Conservation (phyloP, 1,140 invertebrate species). For the Scaptomyza graminum region DNA sequence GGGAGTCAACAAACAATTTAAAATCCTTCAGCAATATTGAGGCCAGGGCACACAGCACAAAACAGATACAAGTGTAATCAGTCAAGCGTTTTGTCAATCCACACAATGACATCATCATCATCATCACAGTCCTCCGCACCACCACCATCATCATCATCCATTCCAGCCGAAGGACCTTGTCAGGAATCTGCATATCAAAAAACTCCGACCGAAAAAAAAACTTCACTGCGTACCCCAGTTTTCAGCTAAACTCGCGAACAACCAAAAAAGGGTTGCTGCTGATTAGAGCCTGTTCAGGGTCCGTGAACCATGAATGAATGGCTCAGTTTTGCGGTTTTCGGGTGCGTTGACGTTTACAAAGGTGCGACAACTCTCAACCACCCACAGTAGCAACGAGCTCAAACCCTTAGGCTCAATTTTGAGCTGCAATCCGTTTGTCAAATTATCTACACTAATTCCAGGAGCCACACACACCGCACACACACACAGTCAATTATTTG, state of each 20-base stretch:
- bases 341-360: conserved; percentile 66
- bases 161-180: conserved; percentile 30
- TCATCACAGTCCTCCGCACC: conserved; percentile 5
- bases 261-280: conserved; percentile 66
- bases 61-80: conserved; percentile 83
- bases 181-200: conserved; percentile 78
- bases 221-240: conserved; percentile 51
- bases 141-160: conserved; percentile 22
- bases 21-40: conserved; percentile 72
- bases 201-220: conserved; percentile 18
- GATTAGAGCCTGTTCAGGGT: conserved; percentile 64
- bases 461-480: conserved; percentile 19
- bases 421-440: conserved; percentile 47
- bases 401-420: conserved; percentile 11
- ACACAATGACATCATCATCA: conserved; percentile 68
- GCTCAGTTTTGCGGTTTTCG: conserved; percentile 53
- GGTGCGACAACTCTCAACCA: conserved; percentile 48
- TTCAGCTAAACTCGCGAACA: conserved; percentile 15
- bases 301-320: conserved; percentile 74
- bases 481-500: conserved; percentile 38
- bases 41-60: conserved; percentile 20
- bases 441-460: conserved; percentile 75
- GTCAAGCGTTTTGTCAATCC: conserved; percentile 83
- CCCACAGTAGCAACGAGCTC: conserved; percentile 17
- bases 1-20: conserved; percentile 72